Base-by-base conservation (phyloP, 2,888 invertebrate genomes). In the Drosophila sordidula region DNA sequence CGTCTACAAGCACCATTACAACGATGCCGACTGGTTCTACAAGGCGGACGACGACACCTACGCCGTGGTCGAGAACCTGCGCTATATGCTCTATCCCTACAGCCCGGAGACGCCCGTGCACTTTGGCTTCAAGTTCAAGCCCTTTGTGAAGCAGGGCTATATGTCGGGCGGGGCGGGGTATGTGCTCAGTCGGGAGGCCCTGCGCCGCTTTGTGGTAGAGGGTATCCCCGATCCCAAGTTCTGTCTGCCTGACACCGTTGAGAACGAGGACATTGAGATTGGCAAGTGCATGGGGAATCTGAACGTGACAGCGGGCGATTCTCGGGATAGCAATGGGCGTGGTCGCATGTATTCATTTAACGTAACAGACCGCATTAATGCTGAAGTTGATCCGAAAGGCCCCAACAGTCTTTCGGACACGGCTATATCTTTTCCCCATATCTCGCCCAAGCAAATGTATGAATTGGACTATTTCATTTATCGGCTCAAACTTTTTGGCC, bases 401-500 rank as follows among this genome's bases (percentile, higher is more conserved):
- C 78, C 91, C 16, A 92, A 91, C 82, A 98, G 98, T 90, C 98
- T 98, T 90, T 97, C 98, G 0, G 98, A 99, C 90, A 97, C 97
- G 91, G 98, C 99, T 0, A 95, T 99, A 8, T 97, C 98, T 0
- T 99, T 99, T 93, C 99, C 99, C 92, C 98, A 99, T 92, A 96
- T 99, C 0, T 93, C 94, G 9, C 97, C 98, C 0, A 96, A 97
- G 90, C 95, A 97, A 93, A 98, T 99, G 98, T 98, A 99, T 91
- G 97, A 98, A 4, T 92, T 98, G 52, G 99, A 99, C 90, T 99
- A 98, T 92, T 93, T 99, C 65, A 96, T 99, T 88, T 99, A 99
- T 92, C 98, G 99, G 91, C 93, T 99, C 70, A 94, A 97, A 65
- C 98, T 96, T 0, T 96, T 95, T 90, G 96, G 96, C 44, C 88